A percentile compares a stretch with the other conserved stretches of the same genome.
phyloP scores from a whole-genome alignment of 35 echinoderm and acorn worm genomes.

The Heliocidaris erythrogramma region DNA sequence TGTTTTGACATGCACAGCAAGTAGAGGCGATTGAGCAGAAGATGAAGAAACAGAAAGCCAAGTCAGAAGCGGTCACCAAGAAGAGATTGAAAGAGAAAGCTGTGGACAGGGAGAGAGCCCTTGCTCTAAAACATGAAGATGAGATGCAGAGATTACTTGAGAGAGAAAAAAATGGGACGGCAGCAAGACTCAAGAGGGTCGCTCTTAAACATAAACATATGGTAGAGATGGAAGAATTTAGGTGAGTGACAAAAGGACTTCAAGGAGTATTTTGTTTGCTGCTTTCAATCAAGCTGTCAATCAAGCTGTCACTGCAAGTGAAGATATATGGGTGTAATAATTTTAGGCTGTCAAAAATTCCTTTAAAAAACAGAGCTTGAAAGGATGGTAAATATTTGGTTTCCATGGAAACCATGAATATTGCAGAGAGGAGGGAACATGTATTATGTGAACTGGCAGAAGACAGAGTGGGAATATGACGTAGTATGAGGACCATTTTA shows the following conservation, averaged over 20 bases:
- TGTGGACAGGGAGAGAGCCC: conserved; percentile 66
- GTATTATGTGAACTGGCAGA: no score
- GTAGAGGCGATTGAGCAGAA: conserved; percentile 69
- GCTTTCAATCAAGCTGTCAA: no score
- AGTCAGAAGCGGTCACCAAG: conserved; percentile 78
- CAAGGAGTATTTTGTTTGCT: not conserved
- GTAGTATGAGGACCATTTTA: no score
- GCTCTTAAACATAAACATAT: conserved; percentile 94
- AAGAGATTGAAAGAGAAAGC: conserved; percentile 71
- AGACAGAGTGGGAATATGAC: no score
- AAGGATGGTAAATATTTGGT: no score
- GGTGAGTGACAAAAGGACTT: conserved; percentile 46
- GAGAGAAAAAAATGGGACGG: conserved; percentile 65
- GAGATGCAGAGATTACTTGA: conserved; percentile 56
- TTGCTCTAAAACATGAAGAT: conserved; percentile 65
- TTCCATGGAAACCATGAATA: no score
- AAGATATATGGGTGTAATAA: no score
- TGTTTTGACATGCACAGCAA: conserved; percentile 57
- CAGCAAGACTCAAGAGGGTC: conserved; percentile 70
- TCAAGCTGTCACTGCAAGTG: no score
- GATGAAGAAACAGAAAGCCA: conserved; percentile 76
- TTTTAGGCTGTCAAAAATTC: no score
- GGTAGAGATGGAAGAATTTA: conserved; percentile 84
- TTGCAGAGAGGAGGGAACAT: no score
- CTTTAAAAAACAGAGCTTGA: no score